phyloP scores from a whole-genome alignment of 92 coral and sea anemone species.

The Epizoanthus scotinus region DNA sequence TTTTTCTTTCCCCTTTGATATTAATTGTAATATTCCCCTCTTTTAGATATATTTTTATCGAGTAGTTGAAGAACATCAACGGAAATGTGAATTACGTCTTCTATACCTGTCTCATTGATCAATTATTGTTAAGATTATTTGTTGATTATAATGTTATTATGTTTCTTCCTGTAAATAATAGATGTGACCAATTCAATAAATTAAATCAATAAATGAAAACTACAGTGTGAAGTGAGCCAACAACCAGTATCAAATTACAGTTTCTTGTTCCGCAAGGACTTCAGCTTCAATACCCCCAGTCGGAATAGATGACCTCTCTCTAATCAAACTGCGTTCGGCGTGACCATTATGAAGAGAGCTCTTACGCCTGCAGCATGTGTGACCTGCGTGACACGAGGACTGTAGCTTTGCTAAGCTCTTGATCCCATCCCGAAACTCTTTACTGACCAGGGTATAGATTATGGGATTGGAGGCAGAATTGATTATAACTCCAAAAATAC shows the following conservation, averaged over 20 bases:
- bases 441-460: constrained; percentile 70
- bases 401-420: constrained; percentile 14
- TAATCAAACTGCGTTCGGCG: neutral
- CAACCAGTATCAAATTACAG: constrained; percentile 2
- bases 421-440: constrained; percentile 64
- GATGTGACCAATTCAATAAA: too few relatives aligned
- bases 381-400: neutral
- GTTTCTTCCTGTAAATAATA: too few relatives aligned
- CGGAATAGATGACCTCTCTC: neutral
- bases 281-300: neutral
- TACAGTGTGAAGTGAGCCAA: too few relatives aligned
- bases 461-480: constrained; percentile 76
- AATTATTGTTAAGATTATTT: too few relatives aligned
- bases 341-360: neutral
- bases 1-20: too few relatives aligned
- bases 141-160: too few relatives aligned
- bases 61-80: too few relatives aligned
- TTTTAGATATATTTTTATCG: too few relatives aligned
- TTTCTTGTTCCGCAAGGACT: neutral
- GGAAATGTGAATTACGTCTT: too few relatives aligned
- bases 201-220: too few relatives aligned
- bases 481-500: constrained; percentile 57
- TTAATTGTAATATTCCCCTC: too few relatives aligned
- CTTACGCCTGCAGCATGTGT: neutral
- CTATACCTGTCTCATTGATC: too few relatives aligned